Evolutionary conservation across 2,888 invertebrate species (phyloP).

Genomic region (Boloria euphrosyne): DNA sequence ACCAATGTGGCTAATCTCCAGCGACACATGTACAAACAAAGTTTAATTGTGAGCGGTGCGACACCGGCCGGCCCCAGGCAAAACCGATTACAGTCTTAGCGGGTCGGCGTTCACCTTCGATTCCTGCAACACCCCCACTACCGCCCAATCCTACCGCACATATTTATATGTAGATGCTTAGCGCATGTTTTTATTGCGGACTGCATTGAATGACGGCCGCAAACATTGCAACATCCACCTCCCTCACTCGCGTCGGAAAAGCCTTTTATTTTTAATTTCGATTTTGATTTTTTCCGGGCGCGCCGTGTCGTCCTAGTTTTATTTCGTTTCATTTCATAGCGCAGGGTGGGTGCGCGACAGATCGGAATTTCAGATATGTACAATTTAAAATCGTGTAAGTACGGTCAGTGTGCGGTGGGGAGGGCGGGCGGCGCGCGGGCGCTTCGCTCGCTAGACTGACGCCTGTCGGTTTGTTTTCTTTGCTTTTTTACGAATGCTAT

Average conservation of each 20-base stretch:
- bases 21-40: conserved; percentile 82
- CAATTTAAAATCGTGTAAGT: conserved; percentile 83
- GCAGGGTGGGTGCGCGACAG: conserved; percentile 80
- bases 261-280: conserved; percentile 81
- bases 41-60: conserved; percentile 77
- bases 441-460: conserved; percentile 75
- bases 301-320: conserved; percentile 75
- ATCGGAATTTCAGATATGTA: conserved; percentile 83
- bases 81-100: conserved; percentile 83
- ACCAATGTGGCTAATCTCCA: conserved; percentile 80
- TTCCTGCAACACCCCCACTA: conserved; percentile 61
- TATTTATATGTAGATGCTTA: conserved; percentile 76
- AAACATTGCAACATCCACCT: conserved; percentile 75
- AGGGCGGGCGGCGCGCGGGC: conserved; percentile 55
- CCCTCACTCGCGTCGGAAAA: conserved; percentile 69
- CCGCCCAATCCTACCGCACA: conserved; percentile 80
- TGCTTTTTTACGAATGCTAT: conserved; percentile 81
- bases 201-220: conserved; percentile 80
- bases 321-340: conserved; percentile 83
- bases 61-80: conserved; percentile 62
- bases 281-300: conserved; percentile 81
- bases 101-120: conserved; percentile 77
- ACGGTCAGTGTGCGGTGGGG: conserved; percentile 69
- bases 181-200: conserved; percentile 78
- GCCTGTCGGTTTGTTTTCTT: conserved; percentile 81